phyloP scores from a whole-genome alignment of 1,140 invertebrate genomes.

The Temnothorax nylanderi region DNA sequence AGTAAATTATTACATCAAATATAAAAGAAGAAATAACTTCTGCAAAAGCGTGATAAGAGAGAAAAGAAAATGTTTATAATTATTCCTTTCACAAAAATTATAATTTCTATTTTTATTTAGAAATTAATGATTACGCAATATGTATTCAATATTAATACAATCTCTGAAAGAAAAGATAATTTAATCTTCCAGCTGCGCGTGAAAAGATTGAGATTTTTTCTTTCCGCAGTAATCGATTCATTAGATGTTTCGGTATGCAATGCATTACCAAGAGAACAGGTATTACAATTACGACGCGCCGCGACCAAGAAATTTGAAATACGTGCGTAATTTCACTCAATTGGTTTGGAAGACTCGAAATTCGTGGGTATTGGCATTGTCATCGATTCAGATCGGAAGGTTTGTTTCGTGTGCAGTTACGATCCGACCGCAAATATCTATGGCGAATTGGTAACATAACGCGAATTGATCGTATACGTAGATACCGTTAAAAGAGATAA shows the following conservation, averaged over 20 bases:
- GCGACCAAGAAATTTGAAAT: conserved; percentile 38
- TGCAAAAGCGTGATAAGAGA: background rate
- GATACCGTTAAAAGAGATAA: conserved; percentile 46
- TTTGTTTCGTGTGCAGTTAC: conserved; percentile 90
- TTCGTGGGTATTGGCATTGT: conserved; percentile 88
- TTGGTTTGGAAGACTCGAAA: conserved; percentile 88
- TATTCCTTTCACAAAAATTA: background rate
- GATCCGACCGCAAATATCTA: conserved; percentile 89
- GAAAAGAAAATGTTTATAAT: background rate
- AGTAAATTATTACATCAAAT: background rate
- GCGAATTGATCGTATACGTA: conserved; percentile 79
- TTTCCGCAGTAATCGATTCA: background rate
- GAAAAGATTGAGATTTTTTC: background rate
- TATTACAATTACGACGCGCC: conserved; percentile 72
- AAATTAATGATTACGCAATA: background rate
- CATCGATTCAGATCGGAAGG: conserved; percentile 83
- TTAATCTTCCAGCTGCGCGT: background rate
- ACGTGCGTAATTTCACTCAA: conserved; percentile 87
- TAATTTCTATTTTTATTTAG: too few relatives aligned
- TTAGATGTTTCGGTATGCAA: conserved; percentile 51
- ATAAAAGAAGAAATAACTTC: background rate
- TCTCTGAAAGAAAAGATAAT: background rate
- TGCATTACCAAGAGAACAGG: conserved; percentile 71
- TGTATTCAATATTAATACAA: conserved; percentile 2
- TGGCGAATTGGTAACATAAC: conserved; percentile 87